Conservation (phyloP, 2,888 invertebrate species). For the Eurois occulta region DNA sequence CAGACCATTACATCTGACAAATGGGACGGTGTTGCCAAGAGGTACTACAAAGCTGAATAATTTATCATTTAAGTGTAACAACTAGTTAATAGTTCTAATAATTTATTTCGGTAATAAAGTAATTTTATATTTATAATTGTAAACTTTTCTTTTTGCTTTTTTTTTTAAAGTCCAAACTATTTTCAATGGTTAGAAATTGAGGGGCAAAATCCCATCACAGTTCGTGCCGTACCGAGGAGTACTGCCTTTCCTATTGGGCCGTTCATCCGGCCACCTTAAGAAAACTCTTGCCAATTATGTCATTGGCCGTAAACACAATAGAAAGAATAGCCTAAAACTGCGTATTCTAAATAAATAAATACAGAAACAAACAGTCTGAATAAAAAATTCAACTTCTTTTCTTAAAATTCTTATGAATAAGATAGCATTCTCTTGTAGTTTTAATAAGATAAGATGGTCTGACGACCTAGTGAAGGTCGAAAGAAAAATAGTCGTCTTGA, state of each 20-base stretch:
- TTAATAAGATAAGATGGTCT: neutral
- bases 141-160: neutral
- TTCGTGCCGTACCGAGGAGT: neutral
- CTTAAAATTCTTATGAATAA: neutral
- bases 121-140: neutral
- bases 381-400: neutral
- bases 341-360: neutral
- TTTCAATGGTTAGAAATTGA: neutral
- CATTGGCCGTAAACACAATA: neutral
- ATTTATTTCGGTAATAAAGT: neutral
- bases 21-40: slow-evolving; percentile 72
- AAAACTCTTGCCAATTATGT: neutral
- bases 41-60: slow-evolving; percentile 69
- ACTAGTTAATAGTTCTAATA: neutral
- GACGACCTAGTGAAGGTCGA: neutral
- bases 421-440: neutral
- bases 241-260: neutral
- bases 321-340: neutral
- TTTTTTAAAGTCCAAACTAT: neutral
- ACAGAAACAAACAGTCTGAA: neutral
- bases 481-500: neutral
- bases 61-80: slow-evolving; percentile 14
- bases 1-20: slow-evolving; percentile 67
- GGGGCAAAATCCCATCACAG: neutral
- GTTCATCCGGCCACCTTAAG: neutral